phyloP scores from a whole-genome alignment of 2,113 vertebrate genomes.

The Gymnogyps californianus region DNA sequence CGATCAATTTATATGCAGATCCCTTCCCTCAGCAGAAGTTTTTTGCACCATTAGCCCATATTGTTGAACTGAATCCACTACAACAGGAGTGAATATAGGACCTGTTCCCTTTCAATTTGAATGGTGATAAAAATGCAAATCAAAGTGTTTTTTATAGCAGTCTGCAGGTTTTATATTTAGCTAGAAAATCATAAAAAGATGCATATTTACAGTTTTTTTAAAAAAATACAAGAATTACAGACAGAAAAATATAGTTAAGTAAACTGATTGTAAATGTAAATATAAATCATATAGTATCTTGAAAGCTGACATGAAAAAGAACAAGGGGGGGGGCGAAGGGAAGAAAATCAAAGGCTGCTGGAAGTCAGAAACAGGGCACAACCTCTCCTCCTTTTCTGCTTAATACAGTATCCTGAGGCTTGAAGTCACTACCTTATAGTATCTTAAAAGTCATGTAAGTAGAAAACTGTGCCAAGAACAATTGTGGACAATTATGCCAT shows the following conservation, averaged over 20 bases:
- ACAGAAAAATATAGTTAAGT: neutral
- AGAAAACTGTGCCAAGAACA: neutral
- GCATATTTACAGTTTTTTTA: neutral
- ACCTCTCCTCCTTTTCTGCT: neutral
- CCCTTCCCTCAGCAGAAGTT: neutral
- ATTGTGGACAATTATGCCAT: neutral
- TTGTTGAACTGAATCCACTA: conserved; percentile 9
- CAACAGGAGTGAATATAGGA: neutral
- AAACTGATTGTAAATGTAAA: neutral
- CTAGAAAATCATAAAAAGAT: neutral
- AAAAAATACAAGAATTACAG: neutral
- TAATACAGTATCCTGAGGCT: neutral
- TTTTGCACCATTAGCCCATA: neutral
- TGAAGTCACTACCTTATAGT: neutral
- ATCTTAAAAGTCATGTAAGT: neutral
- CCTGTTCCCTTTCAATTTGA: neutral
- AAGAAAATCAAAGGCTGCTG: neutral
- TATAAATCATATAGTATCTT: neutral
- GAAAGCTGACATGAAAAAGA: neutral
- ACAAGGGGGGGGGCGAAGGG: too few species aligned
- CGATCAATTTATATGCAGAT: conserved; percentile 30
- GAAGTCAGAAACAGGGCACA: neutral
- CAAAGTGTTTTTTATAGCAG: neutral
- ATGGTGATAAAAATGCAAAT: neutral
- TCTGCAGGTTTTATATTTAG: neutral